Conservation (phyloP, 2,888 invertebrate genomes). For the Limnephilus lunatus region DNA sequence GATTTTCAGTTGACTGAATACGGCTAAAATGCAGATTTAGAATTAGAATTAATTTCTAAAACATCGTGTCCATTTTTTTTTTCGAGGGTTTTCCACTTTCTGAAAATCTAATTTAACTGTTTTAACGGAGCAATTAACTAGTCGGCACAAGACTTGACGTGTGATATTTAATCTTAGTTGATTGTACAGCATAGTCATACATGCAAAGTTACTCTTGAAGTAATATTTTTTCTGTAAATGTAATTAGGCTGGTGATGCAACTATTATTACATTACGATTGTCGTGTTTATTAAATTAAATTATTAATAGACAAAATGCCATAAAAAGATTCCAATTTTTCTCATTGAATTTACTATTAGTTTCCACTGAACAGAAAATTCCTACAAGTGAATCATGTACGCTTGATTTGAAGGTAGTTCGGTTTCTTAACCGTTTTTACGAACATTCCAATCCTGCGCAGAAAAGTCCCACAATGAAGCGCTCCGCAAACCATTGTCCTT, state of each 20-base stretch:
- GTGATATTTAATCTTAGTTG: background rate
- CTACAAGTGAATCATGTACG: too few species aligned
- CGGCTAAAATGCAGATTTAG: background rate
- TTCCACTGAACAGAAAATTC: too few species aligned
- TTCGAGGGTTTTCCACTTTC: background rate
- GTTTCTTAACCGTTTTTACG: too few species aligned
- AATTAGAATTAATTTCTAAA: background rate
- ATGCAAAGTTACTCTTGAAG: background rate
- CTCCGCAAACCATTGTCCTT: too few species aligned
- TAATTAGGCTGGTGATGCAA: background rate
- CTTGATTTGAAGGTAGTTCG: too few species aligned
- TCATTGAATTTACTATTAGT: too few species aligned
- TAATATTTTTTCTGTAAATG: background rate
- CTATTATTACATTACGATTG: background rate
- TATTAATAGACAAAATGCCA: background rate
- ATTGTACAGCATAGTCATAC: background rate
- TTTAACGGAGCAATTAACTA: background rate
- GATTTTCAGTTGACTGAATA: background rate
- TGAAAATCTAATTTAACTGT: too few species aligned
- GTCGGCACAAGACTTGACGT: background rate
- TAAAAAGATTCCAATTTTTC: background rate
- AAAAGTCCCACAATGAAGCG: too few species aligned
- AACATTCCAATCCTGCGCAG: too few species aligned
- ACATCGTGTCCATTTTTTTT: background rate
- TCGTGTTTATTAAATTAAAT: background rate